Evolutionary conservation across 2,113 vertebrate species (phyloP), one percentile per base, ranked within the genome.

Genomic region (Toxotes jaculatrix): DNA sequence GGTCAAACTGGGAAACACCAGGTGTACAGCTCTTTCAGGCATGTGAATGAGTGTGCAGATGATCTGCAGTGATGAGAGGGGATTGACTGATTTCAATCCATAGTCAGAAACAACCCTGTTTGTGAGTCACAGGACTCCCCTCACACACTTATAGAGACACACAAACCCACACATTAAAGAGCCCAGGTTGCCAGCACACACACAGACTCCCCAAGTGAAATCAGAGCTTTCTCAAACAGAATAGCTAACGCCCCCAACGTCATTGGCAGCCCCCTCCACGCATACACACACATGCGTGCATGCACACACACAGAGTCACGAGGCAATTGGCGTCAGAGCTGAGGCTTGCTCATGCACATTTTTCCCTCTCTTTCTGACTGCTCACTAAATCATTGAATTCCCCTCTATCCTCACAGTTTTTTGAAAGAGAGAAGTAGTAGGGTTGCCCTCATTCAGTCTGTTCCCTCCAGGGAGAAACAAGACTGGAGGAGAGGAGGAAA

Each of bases 391-490:
- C 85, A 80, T 43, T 86, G 83, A 87, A 81, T 88, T 91, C 81
- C 62, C 77, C 40, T 77, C 59, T 17, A 74, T 77, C 42, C 66
- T 90, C 77, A 19, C 47, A 70, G 21, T 74, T 86, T 74, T 70
- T 49, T 74, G 19, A 87, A 67, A 77, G 59, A 63, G 64, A 85
- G 74, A 74, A 76, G 71, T 69, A 59, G 74, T 69, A 56, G 83
- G 86, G 74, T 55, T 95, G 93, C 87, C 93, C 90, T 94, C 87
- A 93, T 94, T 93, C 92, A 92, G 85, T 93, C 90, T 77, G 42
- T 76, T 82, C 66, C 81, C 85, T 56, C 60, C 56, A 17, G 67
- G 77, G 79, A 81, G 84, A 80, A 42, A 66, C 0, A 1, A 79
- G 76, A 51, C 1, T 51, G 70, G 68, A 80, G 45, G 49, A 19